A percentile compares a stretch with the other conserved stretches of the same genome.
phyloP scores from a whole-genome alignment of 1,140 invertebrate genomes.

The Micrasema longulum region DNA sequence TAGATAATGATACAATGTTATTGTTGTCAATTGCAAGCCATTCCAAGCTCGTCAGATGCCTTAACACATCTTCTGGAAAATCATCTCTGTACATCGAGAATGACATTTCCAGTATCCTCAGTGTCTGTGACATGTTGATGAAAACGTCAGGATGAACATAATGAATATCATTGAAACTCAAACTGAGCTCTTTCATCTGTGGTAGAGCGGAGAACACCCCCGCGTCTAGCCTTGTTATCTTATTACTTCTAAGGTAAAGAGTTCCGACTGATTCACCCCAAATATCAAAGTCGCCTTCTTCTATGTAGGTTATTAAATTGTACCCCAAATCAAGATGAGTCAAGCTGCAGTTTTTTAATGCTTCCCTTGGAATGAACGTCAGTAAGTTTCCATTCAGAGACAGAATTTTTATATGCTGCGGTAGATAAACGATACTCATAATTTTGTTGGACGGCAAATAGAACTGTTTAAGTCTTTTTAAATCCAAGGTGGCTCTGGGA shows the following conservation, averaged over 20 bases:
- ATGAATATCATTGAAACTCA: conserved; percentile 89
- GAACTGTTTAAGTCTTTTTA: conserved; percentile 80
- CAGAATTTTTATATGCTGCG: conserved; percentile 77
- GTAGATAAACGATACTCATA: conserved; percentile 65
- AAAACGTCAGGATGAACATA: conserved; percentile 84
- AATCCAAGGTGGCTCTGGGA: conserved; percentile 74
- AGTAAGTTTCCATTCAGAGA: conserved; percentile 86
- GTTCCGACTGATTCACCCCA: conserved; percentile 87
- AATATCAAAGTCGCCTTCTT: conserved; percentile 78
- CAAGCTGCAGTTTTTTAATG: conserved; percentile 76
- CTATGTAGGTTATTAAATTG: conserved; percentile 83
- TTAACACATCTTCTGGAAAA: conserved; percentile 79
- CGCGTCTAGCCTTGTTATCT: conserved; percentile 79
- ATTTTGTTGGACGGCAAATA: conserved; percentile 88
- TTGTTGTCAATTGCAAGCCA: conserved; percentile 93
- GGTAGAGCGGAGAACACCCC: conserved; percentile 78
- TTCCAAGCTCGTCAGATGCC: conserved; percentile 77
- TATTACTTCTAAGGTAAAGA: conserved; percentile 86
- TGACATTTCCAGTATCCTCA: conserved; percentile 87
- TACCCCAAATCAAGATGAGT: conserved; percentile 89
- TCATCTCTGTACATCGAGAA: conserved; percentile 84
- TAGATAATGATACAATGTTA: conserved; percentile 78
- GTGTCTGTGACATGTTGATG: conserved; percentile 75
- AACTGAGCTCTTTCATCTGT: conserved; percentile 84
- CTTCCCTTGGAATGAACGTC: conserved; percentile 75